Evolutionary conservation across 2,113 vertebrate genomes (phyloP), one percentile per base, ranked within the genome.

Genomic region (Tursiops truncatus): DNA sequence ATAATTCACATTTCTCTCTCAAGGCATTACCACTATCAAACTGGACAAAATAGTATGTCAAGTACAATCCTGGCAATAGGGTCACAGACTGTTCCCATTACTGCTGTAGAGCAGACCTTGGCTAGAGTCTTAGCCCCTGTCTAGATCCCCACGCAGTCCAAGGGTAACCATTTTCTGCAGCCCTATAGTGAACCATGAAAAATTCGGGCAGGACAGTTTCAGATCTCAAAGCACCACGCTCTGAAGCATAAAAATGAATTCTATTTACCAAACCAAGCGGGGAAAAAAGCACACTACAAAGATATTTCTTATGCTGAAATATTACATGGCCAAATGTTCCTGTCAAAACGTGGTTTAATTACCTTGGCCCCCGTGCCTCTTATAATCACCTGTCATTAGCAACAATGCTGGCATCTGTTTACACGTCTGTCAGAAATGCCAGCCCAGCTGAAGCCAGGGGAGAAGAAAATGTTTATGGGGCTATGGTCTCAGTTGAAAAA

Each of bases 361-460:
- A 99, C 99, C 99, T 99, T 99, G 99, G 99, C 99, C 99, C 98
- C 98, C 98, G 98, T 83, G 99, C 99, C 99, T 99, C 99, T 99
- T 99, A 99, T 99, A 99, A 99, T 99, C 99, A 99, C 99, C 99
- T 99, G 99, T 99, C 99, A 99, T 99, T 99, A 99, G 99, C 98
- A 98, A 98, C 98, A 98, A 99, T 65, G 99, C 98, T 97, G 98
- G 99, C 99, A 99, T 99, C 99, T 99, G 99, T 99, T 99, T 99
- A 98, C 98, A 98, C 99, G 99, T 99, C 99, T 99, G 99, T 99
- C 99, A 99, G 99, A 98, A 99, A 98, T 60, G 98, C 98, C 98
- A 98, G 98, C 98, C 98, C 97, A 95, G 98, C 96, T 97, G 97
- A 98, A 97, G 85, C 53, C 98, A 70, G 96, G 96, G 96, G 97